Base-by-base conservation (phyloP, 2,113 vertebrate species). In the Rhinolophus sinicus region DNA sequence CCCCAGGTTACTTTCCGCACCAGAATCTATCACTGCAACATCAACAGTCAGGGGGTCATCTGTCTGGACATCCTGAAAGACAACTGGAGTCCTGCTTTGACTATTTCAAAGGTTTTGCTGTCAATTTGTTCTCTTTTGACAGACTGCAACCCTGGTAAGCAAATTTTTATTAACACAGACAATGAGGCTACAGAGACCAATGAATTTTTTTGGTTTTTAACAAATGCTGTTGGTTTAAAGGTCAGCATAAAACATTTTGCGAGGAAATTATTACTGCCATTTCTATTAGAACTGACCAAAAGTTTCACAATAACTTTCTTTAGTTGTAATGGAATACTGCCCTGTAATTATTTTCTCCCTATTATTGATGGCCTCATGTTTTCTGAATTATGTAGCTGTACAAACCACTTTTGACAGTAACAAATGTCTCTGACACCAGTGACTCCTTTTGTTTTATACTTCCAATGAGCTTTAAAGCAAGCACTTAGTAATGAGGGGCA, bases 21-120 rank as follows among this genome's bases (percentile, higher is more conserved):
- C 98, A 99, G 99, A 98, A 99, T 99, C 98, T 99, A 99, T 98
- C 99, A 99, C 98, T 99, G 99, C 99, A 99, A 99, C 98, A 99
- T 99, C 98, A 99, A 99, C 98, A 99, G 99, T 98, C 99, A 99
- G 99, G 99, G 99, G 98, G 99, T 99, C 98, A 99, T 99, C 99
- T 99, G 99, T 98, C 98, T 99, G 99, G 99, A 99, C 98, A 99
- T 99, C 98, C 99, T 99, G 98, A 99, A 99, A 98, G 99, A 99
- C 98, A 99, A 99, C 98, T 99, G 99, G 99, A 99, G 99, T 97
- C 99, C 99, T 88, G 99, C 99, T 98, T 98, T 99, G 99, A 99
- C 99, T 98, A 99, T 99, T 98, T 99, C 99, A 98, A 99, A 99
- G 98, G 99, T 99, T 98, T 98, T 99, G 98, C 99, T 99, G 97